Evolutionary conservation across 2,797 vertebrate species (phyloP).

Genomic region (Falco novaeseelandiae): DNA sequence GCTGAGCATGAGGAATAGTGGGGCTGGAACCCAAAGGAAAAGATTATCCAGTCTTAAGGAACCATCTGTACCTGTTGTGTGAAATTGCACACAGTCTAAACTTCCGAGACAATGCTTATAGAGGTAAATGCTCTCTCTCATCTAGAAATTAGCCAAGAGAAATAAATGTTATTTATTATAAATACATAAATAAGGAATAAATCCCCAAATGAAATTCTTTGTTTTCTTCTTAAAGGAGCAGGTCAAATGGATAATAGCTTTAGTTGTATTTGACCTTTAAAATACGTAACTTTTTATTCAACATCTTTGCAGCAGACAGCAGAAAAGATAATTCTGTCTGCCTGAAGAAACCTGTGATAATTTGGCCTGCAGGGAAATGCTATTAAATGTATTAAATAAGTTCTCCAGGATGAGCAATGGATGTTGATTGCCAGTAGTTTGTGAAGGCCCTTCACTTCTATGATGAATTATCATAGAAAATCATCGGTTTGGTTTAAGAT

Average conservation of each 20-base stretch:
- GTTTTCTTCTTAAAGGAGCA: background rate
- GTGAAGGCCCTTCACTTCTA: background rate
- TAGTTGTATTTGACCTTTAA: constrained; percentile 27
- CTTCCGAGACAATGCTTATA: background rate
- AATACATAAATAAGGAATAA: background rate
- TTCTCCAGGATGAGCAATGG: background rate
- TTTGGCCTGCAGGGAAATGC: background rate
- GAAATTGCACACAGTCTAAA: background rate
- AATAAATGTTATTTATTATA: background rate
- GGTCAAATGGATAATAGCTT: background rate
- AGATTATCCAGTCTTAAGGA: background rate
- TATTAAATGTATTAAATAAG: background rate
- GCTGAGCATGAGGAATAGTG: background rate
- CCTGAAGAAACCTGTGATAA: background rate
- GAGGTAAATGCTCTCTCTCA: background rate
- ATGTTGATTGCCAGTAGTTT: constrained; percentile 1
- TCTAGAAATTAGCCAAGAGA: background rate
- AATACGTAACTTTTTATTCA: background rate
- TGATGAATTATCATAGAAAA: background rate
- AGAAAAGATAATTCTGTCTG: background rate
- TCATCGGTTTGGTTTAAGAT: background rate
- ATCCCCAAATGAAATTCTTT: background rate
- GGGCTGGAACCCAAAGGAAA: background rate
- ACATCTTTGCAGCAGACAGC: background rate
- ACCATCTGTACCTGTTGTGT: background rate